phyloP scores from a whole-genome alignment of 2,113 vertebrate species.

The Brachypodius melanocephalos region DNA sequence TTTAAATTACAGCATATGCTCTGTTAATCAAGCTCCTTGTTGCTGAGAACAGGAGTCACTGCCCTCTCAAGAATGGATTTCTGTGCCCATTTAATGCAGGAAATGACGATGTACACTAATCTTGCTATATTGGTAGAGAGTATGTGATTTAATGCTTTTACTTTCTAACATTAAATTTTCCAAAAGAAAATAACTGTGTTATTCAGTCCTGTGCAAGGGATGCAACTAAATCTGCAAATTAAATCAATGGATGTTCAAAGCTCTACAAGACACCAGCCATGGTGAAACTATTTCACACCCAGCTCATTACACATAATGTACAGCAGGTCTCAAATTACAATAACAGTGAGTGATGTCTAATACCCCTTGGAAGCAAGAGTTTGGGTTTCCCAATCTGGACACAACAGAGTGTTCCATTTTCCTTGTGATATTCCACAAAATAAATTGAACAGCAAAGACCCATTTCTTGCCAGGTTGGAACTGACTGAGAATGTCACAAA shows the following conservation, averaged over 20 bases:
- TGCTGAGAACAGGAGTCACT: neutral
- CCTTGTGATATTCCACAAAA: neutral
- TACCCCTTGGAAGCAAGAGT: neutral
- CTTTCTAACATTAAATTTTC: neutral
- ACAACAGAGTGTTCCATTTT: neutral
- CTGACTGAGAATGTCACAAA: neutral
- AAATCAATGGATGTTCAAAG: neutral
- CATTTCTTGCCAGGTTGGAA: neutral
- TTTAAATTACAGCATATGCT: neutral
- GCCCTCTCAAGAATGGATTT: neutral
- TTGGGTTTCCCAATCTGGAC: neutral
- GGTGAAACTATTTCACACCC: neutral
- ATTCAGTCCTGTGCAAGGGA: neutral
- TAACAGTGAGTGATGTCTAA: neutral
- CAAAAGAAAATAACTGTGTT: neutral
- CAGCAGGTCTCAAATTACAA: neutral
- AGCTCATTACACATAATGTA: neutral
- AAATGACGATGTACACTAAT: neutral
- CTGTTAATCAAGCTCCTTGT: conserved; percentile 9
- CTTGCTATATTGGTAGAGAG: neutral
- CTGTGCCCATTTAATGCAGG: neutral
- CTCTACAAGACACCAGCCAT: neutral
- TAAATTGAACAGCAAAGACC: neutral
- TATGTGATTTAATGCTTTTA: neutral
- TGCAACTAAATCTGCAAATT: neutral